A percentile compares a stretch with the other conserved stretches of the same genome.
phyloP scores from a whole-genome alignment of 2,797 vertebrate species.

The Setipinna tenuifilis region DNA sequence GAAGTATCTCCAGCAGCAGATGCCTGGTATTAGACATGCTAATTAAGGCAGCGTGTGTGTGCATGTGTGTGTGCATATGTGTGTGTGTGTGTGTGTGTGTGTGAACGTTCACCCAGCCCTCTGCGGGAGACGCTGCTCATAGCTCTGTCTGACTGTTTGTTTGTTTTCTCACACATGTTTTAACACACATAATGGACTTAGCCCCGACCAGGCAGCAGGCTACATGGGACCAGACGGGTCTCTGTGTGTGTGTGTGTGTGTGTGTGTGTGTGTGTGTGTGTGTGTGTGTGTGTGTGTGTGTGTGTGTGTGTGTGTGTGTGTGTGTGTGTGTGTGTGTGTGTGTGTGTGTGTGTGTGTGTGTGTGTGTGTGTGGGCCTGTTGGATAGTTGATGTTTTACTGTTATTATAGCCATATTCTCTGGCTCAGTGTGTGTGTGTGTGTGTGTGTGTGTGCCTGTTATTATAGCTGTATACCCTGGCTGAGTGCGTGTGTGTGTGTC shows the following conservation, averaged over 20 bases:
- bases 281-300: conserved; percentile 4
- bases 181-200: conserved; percentile 17
- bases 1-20: conserved; percentile 5
- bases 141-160: conserved; percentile 16
- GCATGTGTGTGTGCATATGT: neutral
- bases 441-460: too few relatives aligned
- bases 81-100: neutral
- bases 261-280: neutral
- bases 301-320: neutral
- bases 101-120: neutral
- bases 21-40: conserved; percentile 15
- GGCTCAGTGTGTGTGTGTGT: too few relatives aligned
- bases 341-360: too few relatives aligned
- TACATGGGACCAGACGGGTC: neutral
- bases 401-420: too few relatives aligned
- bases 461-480: too few relatives aligned
- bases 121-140: neutral
- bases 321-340: neutral
- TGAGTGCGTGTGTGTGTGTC: too few relatives aligned
- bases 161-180: neutral
- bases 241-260: neutral
- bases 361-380: too few relatives aligned
- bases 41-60: neutral
- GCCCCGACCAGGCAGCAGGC: neutral
- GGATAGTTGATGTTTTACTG: too few relatives aligned